A percentile compares a stretch with the other conserved stretches of the same genome.
Evolutionary conservation across 23 tunicate genomes (phyloP).

Genomic region (Phallusia fumigata): DNA sequence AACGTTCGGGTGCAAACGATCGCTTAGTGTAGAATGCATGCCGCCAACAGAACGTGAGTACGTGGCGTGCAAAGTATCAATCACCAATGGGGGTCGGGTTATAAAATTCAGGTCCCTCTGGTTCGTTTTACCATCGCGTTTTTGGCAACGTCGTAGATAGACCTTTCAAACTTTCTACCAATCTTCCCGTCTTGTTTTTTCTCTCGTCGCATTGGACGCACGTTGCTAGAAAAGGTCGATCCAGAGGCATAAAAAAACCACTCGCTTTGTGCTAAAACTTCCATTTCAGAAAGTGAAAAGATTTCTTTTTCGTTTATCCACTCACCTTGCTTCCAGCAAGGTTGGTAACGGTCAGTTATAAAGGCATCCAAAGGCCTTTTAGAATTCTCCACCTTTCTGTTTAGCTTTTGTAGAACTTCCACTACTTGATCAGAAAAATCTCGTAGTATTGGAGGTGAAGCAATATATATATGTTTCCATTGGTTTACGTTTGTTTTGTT

Average conservation of each 20-base stretch:
- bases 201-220: slow-evolving; percentile 15
- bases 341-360: slow-evolving; percentile 8
- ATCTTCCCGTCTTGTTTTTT: not conserved
- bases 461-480: slow-evolving; percentile 14
- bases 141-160: not conserved
- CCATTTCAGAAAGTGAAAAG: slow-evolving; percentile 42
- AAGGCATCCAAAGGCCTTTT: not conserved
- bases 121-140: not conserved
- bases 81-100: no score
- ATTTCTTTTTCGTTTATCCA: slow-evolving; percentile 33
- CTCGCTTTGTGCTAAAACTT: slow-evolving; percentile 22
- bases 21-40: no score
- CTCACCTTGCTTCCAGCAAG: slow-evolving; percentile 27
- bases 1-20: no score
- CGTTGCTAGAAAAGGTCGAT: slow-evolving; percentile 45
- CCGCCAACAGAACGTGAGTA: not conserved
- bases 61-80: not conserved
- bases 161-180: not conserved
- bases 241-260: slow-evolving; percentile 38
- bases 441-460: slow-evolving; percentile 28
- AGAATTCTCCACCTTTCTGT: not conserved
- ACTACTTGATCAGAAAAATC: slow-evolving; percentile 17
- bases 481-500: not conserved
- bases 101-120: not conserved
- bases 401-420: slow-evolving; percentile 1